These are phyloP conservation scores for Diglossa cyanea DNA, from an alignment of 2,797 vertebrate genomes.

Conservation along the genomic window DNA sequence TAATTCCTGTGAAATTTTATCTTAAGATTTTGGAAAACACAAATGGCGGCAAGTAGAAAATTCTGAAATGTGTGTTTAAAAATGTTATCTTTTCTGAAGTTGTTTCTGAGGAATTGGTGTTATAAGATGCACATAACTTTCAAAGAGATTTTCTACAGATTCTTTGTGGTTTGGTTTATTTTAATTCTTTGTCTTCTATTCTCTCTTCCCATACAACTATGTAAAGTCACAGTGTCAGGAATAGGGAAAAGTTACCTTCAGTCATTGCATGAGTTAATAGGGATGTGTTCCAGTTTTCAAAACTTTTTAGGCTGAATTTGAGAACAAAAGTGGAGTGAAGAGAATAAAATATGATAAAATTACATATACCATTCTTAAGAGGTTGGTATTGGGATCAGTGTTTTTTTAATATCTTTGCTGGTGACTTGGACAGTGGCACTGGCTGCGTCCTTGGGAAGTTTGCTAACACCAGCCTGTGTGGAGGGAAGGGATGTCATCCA, in stretches of 20 bases:
- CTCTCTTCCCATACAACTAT: not conserved
- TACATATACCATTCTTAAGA: not conserved
- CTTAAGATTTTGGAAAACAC: not conserved
- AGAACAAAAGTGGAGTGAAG: not conserved
- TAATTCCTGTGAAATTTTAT: not conserved
- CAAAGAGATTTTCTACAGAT: not conserved
- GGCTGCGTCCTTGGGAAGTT: not conserved
- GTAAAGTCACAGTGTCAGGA: not conserved
- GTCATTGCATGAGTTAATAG: not conserved
- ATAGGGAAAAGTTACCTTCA: not conserved
- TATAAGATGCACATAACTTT: not conserved
- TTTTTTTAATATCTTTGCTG: not conserved
- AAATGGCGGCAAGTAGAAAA: not conserved
- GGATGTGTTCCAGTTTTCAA: rapidly evolving
- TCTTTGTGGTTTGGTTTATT: not conserved
- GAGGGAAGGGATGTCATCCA: not conserved
- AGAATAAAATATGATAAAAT: not conserved
- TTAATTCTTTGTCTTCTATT: not conserved
- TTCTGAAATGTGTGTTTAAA: not conserved
- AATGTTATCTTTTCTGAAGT: not conserved
- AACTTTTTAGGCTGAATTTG: not conserved
- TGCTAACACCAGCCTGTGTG: not conserved
- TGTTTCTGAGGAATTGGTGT: rapidly evolving
- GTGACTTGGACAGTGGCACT: not conserved
- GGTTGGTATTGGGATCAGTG: no score